phyloP scores from a whole-genome alignment of 2,113 vertebrate species.

The Thalassoma bifasciatum region DNA sequence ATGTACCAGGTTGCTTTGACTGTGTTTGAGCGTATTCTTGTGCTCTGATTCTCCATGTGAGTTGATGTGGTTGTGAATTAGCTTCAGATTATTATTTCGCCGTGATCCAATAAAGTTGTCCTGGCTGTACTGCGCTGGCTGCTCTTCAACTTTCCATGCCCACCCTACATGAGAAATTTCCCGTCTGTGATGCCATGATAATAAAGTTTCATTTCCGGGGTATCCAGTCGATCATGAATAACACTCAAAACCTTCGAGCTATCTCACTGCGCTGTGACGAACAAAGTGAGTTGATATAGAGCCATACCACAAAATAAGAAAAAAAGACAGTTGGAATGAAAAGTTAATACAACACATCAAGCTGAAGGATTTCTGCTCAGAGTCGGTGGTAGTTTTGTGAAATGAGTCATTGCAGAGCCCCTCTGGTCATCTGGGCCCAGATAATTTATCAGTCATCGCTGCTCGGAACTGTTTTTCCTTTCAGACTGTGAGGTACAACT shows the following conservation, averaged over 20 bases:
- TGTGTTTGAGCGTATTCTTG: no score
- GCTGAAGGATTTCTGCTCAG: constrained; percentile 34
- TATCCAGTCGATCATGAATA: constrained; percentile 10
- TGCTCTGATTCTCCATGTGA: no score
- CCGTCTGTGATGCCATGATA: background rate
- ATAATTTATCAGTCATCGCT: constrained; percentile 59
- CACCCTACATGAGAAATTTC: background rate
- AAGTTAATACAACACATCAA: constrained; percentile 47
- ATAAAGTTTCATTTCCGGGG: background rate
- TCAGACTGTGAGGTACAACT: constrained; percentile 52
- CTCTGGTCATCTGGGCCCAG: constrained; percentile 42
- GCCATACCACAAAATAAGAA: constrained; percentile 2
- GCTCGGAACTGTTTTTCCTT: constrained; percentile 30
- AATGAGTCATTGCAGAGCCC: constrained; percentile 50
- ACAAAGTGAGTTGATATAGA: constrained; percentile 18
- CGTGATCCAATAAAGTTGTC: background rate
- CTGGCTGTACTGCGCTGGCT: background rate
- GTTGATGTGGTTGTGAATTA: no score
- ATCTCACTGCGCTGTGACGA: constrained; percentile 36
- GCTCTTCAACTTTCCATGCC: background rate
- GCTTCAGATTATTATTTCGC: no score
- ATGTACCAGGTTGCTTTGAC: no score
- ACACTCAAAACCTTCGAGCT: constrained; percentile 35
- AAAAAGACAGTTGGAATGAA: constrained; percentile 28
- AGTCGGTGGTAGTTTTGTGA: constrained; percentile 27